Percentiles rank a stretch among this genome's conserved stretches.
Conservation (phyloP, 2,888 invertebrate genomes). For the Agrochola circellaris region DNA sequence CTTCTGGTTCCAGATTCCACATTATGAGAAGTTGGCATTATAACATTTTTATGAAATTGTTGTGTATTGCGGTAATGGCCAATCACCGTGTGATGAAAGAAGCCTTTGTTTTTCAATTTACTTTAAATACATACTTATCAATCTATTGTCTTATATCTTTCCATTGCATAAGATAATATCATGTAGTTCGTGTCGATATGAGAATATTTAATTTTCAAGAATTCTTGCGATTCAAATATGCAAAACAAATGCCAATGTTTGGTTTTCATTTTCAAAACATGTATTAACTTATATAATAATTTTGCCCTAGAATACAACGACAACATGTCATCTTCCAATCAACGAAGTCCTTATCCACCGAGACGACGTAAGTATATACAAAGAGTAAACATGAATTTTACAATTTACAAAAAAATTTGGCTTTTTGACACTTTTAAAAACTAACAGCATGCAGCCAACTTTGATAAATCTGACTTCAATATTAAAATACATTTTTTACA, state of each 20-base stretch:
- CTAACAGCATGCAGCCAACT: constrained; percentile 62
- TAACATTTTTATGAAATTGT: neutral
- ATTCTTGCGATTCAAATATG: neutral
- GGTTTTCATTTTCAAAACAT: neutral
- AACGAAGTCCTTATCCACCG: constrained; percentile 96
- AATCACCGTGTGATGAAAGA: neutral
- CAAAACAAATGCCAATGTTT: neutral
- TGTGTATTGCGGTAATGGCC: neutral
- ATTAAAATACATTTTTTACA: constrained; percentile 64
- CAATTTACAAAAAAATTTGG: constrained; percentile 45
- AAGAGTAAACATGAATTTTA: constrained; percentile 17
- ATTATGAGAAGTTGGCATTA: neutral
- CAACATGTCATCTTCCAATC: constrained; percentile 95
- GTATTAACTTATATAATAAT: constrained; percentile 14
- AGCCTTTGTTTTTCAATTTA: neutral
- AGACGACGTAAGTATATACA: constrained; percentile 94
- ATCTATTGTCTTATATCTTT: neutral
- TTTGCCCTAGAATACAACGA: constrained; percentile 94
- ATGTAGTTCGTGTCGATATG: neutral
- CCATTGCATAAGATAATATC: neutral
- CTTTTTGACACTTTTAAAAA: constrained; percentile 43
- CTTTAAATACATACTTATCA: neutral
- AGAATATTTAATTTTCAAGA: neutral
- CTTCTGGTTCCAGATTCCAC: neutral
- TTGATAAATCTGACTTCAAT: constrained; percentile 59